phyloP scores from a whole-genome alignment of 2,888 invertebrate genomes.

The Globia sparganii region DNA sequence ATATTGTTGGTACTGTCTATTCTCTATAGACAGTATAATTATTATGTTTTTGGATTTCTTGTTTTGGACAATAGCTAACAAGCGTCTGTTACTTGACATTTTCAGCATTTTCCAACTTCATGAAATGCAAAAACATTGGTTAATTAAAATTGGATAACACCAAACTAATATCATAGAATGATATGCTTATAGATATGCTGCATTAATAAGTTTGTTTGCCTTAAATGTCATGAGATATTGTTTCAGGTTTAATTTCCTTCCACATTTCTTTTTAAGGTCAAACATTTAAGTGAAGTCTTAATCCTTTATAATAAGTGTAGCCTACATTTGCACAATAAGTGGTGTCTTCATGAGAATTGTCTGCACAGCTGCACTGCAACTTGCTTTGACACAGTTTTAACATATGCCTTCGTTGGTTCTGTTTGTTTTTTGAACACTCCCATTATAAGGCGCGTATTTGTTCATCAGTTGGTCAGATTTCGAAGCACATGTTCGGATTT shows the following conservation, averaged over 20 bases:
- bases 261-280: slow-evolving; percentile 26
- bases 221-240: background rate
- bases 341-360: slow-evolving; percentile 64
- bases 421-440: slow-evolving; percentile 62
- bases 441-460: slow-evolving; percentile 45
- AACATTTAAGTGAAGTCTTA: slow-evolving; percentile 42
- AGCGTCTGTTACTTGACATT: background rate
- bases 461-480: slow-evolving; percentile 52
- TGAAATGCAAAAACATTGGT: background rate
- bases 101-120: background rate
- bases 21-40: too few relatives aligned
- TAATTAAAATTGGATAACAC: background rate
- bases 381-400: slow-evolving; percentile 72
- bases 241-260: background rate
- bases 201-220: background rate
- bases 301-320: slow-evolving; percentile 59
- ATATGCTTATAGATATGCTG: too few relatives aligned
- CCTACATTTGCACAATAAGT: slow-evolving; percentile 64
- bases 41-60: background rate
- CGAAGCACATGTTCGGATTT: slow-evolving; percentile 46
- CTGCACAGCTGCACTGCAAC: slow-evolving; percentile 72
- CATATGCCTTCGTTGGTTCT: slow-evolving; percentile 66
- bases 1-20: background rate
- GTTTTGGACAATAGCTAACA: background rate
- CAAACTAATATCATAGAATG: background rate